Evolutionary conservation across 2,797 vertebrate genomes (phyloP), one percentile per base, ranked within the genome.

Genomic region (Coregonus sp.): DNA sequence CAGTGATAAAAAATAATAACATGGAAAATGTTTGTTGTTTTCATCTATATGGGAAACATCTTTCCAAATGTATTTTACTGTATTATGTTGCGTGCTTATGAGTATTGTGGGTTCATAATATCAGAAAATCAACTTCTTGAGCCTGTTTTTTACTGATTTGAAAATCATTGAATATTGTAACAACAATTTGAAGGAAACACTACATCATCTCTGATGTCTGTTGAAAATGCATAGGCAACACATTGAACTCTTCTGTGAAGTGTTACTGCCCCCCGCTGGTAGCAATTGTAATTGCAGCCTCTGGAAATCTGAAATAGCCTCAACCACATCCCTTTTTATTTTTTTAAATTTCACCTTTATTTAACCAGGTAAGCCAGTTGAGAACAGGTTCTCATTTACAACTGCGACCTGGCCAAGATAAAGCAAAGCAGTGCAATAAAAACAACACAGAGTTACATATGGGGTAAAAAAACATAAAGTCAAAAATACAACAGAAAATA

Each of bases 261-360:
- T 59, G 0, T 35, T 92, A 90, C 90, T 93, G 92, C 90, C 92
- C 90, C 88, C 92, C 50, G 72, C 81, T 92, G 91, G 88, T 82
- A 61, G 51, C 2, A 50, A 0, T 66, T 74, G 35, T 37, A 63
- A 52, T 77, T 5, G 81, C 81, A 56, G n/a, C 59, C 59, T 59
- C 1, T 25, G 59, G 7, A 61, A 12, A 25, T 25, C n/a, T 20
- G 59, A 18, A 7, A 25, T 25, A 61, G 5, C 56, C 56, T 59
- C 56, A 61, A 61, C 7, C 54, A 59, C 18, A 25, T 25, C 25
- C 25, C 25, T 25, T 25, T 25, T 25, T 25, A 1, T 25, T 25
- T 25, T 25, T 25, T 25, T 25, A 25, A 25, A 25, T 25, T 1
- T 25, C 25, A 25, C 25, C 25, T 25, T 25, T 25, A 25, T 25